These are phyloP conservation scores for Drosophila quinaria DNA, from an alignment of 2,888 invertebrate species.

Conservation along the genomic window DNA sequence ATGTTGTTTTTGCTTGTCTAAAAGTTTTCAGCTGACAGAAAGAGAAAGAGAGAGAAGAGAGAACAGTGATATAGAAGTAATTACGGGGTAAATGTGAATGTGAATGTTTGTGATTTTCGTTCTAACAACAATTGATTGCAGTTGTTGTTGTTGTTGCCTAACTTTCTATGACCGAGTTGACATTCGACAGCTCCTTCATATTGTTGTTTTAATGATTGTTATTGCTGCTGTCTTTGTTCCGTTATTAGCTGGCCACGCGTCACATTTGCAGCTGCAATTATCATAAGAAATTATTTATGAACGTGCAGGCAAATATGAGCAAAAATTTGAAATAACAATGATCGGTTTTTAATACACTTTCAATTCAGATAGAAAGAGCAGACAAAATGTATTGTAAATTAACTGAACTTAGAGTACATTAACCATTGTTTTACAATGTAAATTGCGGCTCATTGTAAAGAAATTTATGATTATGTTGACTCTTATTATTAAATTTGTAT, in stretches of 20 bases:
- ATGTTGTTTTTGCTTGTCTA: constrained; percentile 22
- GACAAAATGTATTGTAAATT: neutral
- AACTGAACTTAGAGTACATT: neutral
- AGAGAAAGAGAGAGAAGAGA: constrained; percentile 22
- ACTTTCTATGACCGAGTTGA: constrained; percentile 47
- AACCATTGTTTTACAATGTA: neutral
- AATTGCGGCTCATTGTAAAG: neutral
- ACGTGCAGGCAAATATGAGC: constrained; percentile 45
- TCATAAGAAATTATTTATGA: constrained; percentile 75
- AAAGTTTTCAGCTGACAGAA: constrained; percentile 50
- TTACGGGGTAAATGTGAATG: constrained; percentile 66
- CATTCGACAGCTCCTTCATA: constrained; percentile 41
- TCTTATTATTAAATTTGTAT: too few relatives aligned
- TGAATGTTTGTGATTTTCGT: constrained; percentile 70
- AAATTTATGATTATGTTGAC: neutral
- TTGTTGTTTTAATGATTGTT: constrained; percentile 35
- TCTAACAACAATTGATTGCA: constrained; percentile 77
- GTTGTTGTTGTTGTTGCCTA: constrained; percentile 52
- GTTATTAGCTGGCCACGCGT: constrained; percentile 50
- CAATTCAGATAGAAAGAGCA: neutral
- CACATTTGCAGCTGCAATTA: constrained; percentile 64
- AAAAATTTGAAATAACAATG: constrained; percentile 2
- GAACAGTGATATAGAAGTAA: constrained; percentile 52
- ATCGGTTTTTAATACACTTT: constrained; percentile 23
- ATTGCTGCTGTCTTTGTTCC: constrained; percentile 29